Conservation (phyloP, 2,888 invertebrate species). For the Drosophila parthenogenetica region DNA sequence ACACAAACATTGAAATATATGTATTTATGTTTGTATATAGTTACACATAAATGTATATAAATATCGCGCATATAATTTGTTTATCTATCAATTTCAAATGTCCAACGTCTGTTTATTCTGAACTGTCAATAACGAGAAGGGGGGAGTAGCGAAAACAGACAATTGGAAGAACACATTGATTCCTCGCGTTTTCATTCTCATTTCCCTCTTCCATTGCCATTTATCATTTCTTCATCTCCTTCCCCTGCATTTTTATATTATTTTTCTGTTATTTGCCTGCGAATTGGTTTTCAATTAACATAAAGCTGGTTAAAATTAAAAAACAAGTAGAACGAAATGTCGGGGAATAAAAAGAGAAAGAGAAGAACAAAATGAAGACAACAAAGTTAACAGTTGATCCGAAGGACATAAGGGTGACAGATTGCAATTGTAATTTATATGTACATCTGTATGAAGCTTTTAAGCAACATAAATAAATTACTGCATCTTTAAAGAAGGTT, state of each 20-base stretch:
- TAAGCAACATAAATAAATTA: background rate
- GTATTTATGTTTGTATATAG: slow-evolving; percentile 5
- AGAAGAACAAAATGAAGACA: background rate
- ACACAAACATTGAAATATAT: slow-evolving; percentile 7
- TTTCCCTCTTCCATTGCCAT: background rate
- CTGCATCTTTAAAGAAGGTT: too few relatives aligned
- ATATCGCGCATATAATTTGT: slow-evolving; percentile 36
- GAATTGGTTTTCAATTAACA: slow-evolving; percentile 75
- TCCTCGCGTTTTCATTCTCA: slow-evolving; percentile 15
- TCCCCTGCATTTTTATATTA: background rate
- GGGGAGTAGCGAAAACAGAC: background rate
- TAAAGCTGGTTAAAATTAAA: slow-evolving; percentile 63
- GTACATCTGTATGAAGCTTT: background rate
- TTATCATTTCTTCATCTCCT: background rate
- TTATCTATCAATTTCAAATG: slow-evolving; percentile 63
- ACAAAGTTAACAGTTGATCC: background rate
- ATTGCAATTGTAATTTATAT: background rate
- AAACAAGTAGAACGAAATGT: slow-evolving; percentile 35
- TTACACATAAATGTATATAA: slow-evolving; percentile 2
- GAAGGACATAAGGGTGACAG: slow-evolving; percentile 3
- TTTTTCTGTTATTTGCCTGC: slow-evolving; percentile 55
- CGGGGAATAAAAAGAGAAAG: slow-evolving; percentile 2
- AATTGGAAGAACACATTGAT: slow-evolving; percentile 14
- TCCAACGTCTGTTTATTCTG: slow-evolving; percentile 42
- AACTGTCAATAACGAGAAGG: slow-evolving; percentile 7